phyloP scores from a whole-genome alignment of 2,888 invertebrate species.

The Proisotoma minuta region DNA sequence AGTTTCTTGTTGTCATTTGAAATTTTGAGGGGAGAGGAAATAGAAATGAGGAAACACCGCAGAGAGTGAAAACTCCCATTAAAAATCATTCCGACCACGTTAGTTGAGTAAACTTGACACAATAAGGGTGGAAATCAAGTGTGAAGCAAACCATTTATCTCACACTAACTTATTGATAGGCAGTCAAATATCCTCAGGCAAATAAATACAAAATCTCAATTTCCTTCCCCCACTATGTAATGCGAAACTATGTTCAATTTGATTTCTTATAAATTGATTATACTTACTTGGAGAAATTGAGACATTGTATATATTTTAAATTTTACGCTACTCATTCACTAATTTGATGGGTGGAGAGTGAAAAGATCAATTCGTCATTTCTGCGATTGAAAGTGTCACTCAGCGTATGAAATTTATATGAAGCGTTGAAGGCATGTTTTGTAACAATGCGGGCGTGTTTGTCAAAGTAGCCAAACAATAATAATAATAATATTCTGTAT shows the following conservation, averaged over 20 bases:
- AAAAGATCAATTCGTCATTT: constrained; percentile 7
- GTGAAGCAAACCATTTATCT: constrained; percentile 36
- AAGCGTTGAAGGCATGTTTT: background rate
- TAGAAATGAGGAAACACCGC: constrained; percentile 30
- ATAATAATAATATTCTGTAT: too few species aligned
- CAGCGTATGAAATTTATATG: background rate
- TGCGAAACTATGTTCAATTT: background rate
- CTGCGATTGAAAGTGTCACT: constrained; percentile 12
- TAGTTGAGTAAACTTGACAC: constrained; percentile 8
- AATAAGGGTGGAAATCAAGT: constrained; percentile 24
- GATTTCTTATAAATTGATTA: too few species aligned
- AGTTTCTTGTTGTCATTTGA: background rate
- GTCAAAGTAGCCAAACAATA: background rate
- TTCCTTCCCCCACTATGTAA: constrained; percentile 1
- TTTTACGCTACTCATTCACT: constrained; percentile 6
- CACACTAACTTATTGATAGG: constrained; percentile 10
- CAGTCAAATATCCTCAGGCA: constrained; percentile 10
- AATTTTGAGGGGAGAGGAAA: constrained; percentile 9
- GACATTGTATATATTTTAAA: too few species aligned
- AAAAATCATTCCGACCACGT: constrained; percentile 42
- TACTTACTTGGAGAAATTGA: too few species aligned
- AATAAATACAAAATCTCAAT: constrained; percentile 5
- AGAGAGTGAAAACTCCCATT: constrained; percentile 41
- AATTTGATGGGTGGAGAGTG: constrained; percentile 12
- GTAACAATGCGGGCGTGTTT: background rate